A percentile compares a stretch with the other conserved stretches of the same genome.
phyloP scores from a whole-genome alignment of 1,140 invertebrate genomes.

The Psilanteris sp. region DNA sequence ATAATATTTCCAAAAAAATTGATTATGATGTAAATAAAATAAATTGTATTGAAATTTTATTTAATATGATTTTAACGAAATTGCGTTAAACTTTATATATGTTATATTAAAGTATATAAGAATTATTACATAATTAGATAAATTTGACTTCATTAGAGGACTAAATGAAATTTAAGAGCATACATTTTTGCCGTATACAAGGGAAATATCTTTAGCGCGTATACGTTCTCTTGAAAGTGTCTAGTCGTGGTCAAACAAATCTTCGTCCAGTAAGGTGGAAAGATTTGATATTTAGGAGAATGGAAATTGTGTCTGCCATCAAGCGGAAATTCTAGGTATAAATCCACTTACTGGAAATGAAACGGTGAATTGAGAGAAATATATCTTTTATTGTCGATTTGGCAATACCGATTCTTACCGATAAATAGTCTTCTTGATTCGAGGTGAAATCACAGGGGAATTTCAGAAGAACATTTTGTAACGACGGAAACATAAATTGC shows the following conservation, averaged over 20 bases:
- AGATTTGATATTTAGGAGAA: constrained; percentile 40
- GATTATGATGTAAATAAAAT: too few species aligned
- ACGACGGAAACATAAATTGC: constrained; percentile 16
- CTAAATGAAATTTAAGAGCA: background rate
- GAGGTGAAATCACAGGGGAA: background rate
- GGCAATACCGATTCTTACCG: constrained; percentile 29
- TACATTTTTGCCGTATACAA: background rate
- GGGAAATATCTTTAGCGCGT: too few species aligned
- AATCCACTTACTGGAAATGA: constrained; percentile 49
- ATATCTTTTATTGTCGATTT: constrained; percentile 42
- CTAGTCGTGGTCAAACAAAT: constrained; percentile 19
- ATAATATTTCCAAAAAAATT: too few species aligned
- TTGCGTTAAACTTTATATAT: too few species aligned
- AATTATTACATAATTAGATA: too few species aligned
- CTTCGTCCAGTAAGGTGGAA: constrained; percentile 23
- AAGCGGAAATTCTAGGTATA: constrained; percentile 49
- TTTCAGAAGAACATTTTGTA: constrained; percentile 7
- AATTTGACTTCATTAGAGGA: too few species aligned
- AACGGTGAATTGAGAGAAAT: constrained; percentile 20
- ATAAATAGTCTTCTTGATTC: constrained; percentile 28
- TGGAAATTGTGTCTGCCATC: constrained; percentile 48
- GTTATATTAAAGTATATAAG: too few species aligned
- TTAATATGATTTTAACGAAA: too few species aligned
- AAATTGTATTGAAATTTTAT: too few species aligned
- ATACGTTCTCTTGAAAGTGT: background rate